phyloP scores from a whole-genome alignment of 2,113 vertebrate species.

The Meleagris gallopavo region DNA sequence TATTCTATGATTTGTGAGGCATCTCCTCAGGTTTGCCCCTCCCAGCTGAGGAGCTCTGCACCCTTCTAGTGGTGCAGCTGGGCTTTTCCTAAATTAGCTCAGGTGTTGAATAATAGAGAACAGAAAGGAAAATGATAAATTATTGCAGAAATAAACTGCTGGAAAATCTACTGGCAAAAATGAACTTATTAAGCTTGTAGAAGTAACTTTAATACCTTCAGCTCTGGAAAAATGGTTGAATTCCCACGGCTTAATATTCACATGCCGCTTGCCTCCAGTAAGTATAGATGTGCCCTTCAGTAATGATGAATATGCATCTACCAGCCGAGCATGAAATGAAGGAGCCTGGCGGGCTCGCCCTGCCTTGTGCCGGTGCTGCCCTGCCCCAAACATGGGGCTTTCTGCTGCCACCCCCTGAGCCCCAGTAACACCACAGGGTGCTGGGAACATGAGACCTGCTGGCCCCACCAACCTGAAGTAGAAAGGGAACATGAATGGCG shows the following conservation, averaged over 20 bases:
- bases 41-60: neutral
- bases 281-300: neutral
- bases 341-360: accelerated
- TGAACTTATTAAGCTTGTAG: neutral
- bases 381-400: neutral
- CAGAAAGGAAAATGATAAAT: neutral
- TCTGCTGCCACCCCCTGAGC: accelerated
- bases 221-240: neutral
- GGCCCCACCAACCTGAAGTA: accelerated
- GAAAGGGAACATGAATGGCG: neutral
- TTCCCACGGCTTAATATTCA: neutral
- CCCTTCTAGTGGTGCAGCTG: neutral
- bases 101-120: neutral
- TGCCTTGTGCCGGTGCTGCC: neutral
- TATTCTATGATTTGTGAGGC: too few relatives aligned
- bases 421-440: accelerated
- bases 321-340: neutral
- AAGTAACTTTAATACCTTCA: neutral
- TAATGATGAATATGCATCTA: neutral
- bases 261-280: neutral
- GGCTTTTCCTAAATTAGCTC: neutral
- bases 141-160: neutral
- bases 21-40: too few relatives aligned
- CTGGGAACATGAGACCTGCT: neutral
- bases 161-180: neutral